Evolutionary conservation across 2,888 invertebrate species (phyloP), one percentile per base, ranked within the genome.

Genomic region (Brenthis ino): DNA sequence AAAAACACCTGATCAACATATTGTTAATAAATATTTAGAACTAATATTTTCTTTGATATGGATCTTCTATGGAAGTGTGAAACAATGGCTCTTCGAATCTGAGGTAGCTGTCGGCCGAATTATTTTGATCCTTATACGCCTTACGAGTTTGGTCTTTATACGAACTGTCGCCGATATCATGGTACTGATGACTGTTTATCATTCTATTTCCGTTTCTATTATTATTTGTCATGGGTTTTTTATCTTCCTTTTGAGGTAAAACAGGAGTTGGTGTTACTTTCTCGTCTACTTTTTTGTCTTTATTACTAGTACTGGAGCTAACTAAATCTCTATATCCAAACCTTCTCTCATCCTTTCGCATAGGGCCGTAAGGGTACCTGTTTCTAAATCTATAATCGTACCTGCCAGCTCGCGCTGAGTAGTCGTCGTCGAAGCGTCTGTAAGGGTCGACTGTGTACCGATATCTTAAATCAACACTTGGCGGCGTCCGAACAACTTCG

Each of bases 401-500:
- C 24, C 93, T 83, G n/a, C 91, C 89, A 55, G 80, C 84, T 60
- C 92, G 84, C 33, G 86, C 83, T 63, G 83, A 83, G 61, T 89
- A 85, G 61, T 91, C 91, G 13, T 93, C 93, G 8, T 91, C 91
- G 63, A 78, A 84, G 2, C 91, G 87, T 67, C 88, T 85, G 75
- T 93, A 91, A 12, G 93, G 91, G 71, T 92, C 93, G 0, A 80
- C 83, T 0, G 88, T 85, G 75, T 94, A 94, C 75, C 94, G 86
- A 77, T 94, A 94, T 64, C 94, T 85, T 51, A 93, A 81, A 80
- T 94, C 94, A 12, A 94, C 94, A 76, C 91, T 93, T 11, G 94
- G 93, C 24, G 94, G 94, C 28, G 94, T 93, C 65, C 95, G 88
- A 0, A 95, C 94, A 4, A 95, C 94, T 83, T 96, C 96, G 12